A percentile compares a stretch with the other conserved stretches of the same genome.
Conservation (phyloP, 2,888 invertebrate species). For the Tetropium fuscum region DNA sequence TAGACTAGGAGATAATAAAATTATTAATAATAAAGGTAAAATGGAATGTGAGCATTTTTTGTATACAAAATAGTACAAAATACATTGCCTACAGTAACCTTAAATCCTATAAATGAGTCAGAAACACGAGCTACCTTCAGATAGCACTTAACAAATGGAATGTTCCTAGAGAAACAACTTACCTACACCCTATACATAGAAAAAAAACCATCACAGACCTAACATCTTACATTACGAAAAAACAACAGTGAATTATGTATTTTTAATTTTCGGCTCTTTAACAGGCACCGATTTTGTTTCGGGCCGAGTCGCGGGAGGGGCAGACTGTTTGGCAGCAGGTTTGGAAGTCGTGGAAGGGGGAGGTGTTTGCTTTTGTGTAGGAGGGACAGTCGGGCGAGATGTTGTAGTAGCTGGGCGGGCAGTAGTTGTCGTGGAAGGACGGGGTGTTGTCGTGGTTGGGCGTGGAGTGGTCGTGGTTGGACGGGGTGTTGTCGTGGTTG, state of each 20-base stretch:
- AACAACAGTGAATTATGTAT: neutral
- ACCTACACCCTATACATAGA: too few relatives aligned
- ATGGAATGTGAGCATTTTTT: conserved; percentile 3
- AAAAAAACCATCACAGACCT: conserved; percentile 21
- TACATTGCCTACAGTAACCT: neutral
- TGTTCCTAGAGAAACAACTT: too few relatives aligned
- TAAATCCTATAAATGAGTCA: conserved; percentile 1
- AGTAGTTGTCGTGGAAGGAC: conserved; percentile 37
- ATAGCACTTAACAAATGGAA: conserved; percentile 5
- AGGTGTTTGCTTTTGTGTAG: conserved; percentile 24
- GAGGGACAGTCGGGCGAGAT: conserved; percentile 37
- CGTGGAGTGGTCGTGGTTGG: conserved; percentile 45
- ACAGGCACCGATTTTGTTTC: conserved; percentile 5
- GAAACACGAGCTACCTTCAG: neutral
- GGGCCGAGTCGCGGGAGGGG: conserved; percentile 11
- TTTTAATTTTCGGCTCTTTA: neutral
- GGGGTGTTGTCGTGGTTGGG: conserved; percentile 44
- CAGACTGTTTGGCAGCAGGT: neutral
- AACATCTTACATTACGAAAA: conserved; percentile 11
- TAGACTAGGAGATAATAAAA: too few relatives aligned
- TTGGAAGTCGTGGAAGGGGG: conserved; percentile 2
- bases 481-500: conserved; percentile 41
- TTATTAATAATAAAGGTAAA: too few relatives aligned
- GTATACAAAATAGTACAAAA: conserved; percentile 24
- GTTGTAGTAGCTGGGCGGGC: conserved; percentile 41